Base-by-base conservation (phyloP, 2,113 vertebrate species). In the Phocoena sinus region DNA sequence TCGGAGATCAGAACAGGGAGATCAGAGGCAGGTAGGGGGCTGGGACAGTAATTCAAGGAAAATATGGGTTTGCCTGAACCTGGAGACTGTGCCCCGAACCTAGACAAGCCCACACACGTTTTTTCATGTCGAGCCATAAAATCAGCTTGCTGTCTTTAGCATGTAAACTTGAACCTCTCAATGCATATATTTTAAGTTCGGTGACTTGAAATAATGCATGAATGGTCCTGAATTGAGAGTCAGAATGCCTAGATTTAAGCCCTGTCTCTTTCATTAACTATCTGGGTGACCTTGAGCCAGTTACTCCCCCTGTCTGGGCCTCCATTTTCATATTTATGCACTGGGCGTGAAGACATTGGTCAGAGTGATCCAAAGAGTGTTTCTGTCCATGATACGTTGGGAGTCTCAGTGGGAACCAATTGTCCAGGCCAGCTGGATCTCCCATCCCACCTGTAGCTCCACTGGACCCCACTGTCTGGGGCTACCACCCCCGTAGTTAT, bases 31-130 rank as follows among this genome's bases (percentile, higher is more conserved):
- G 65, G 58, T 41, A 89, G 68, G 73, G 0, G 11, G 8, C 68
- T 56, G 38, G 63, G 41, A 63, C 50, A 76, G 38, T 96, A 87
- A 96, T 93, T 97, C 89, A 94, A 44, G 36, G 92, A n/a, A 95
- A 90, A 56, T 38, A 94, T 76, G 33, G 58, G 53, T 65, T 28
- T 92, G 36, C 47, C 68, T 56, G 38, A 91, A 89, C 62, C 62
- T 65, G 62, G 56, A 97, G 63, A 28, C 67, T 95, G 68, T 93
- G 86, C 87, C 17, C 6, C 62, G 36, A 76, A 73, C 89, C 96
- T 95, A 95, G 84, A 84, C 26, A 84, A 76, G 58, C 87, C 95
- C 81, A 92, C 96, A 73, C 33, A 65, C 18, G 9, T 65, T 88
- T n/a, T 70, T 90, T 92, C 36, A 47, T 25, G 33, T 38, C 80